Evolutionary conservation across 2,888 invertebrate species (phyloP), one percentile per base, ranked within the genome.

Genomic region (Arge pagana): DNA sequence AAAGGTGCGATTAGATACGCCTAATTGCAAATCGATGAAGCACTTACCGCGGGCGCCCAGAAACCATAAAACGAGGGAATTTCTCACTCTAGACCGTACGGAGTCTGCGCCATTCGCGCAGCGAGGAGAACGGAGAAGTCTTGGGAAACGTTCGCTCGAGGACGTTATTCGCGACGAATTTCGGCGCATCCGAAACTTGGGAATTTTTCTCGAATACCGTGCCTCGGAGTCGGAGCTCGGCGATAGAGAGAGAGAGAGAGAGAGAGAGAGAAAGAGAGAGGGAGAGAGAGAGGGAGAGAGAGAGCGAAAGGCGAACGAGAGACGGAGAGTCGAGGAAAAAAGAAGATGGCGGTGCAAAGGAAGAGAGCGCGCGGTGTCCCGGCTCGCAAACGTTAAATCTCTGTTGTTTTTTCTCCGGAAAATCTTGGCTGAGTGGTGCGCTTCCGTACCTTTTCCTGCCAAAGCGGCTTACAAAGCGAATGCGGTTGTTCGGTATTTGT

Each of bases 381-480:
- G n/a, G n/a, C n/a, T n/a, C n/a, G n/a, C n/a, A n/a, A n/a, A n/a
- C n/a, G n/a, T 56, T 52, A 55, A 50, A 57, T 55, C 58, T 57
- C 56, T 52, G 54, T 57, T 61, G 58, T 59, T 61, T 57, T 58
- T 61, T 57, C 60, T 55, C 58, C 54, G 57, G 60, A 59, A 61
- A 61, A 61, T 59, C 58, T 58, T 59, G 50, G 57, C 57, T 58
- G 55, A 61, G 58, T 61, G 60, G 58, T 57, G 50, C 57, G 58
- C 57, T 61, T 61, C 60, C 60, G 59, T 57, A 48, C 53, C 48
- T 54, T 56, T 57, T 53, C 59, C 55, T 52, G 40, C 50, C 54
- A 58, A 61, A 57, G 57, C 53, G 55, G 55, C 56, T 61, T 55
- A 61, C 61, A 54, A 51, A 56, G 53, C 57, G 51, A 57, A 56